Evolutionary conservation across 2,797 vertebrate genomes (phyloP), one percentile per base, ranked within the genome.

Genomic region (Hybognathus amarus): DNA sequence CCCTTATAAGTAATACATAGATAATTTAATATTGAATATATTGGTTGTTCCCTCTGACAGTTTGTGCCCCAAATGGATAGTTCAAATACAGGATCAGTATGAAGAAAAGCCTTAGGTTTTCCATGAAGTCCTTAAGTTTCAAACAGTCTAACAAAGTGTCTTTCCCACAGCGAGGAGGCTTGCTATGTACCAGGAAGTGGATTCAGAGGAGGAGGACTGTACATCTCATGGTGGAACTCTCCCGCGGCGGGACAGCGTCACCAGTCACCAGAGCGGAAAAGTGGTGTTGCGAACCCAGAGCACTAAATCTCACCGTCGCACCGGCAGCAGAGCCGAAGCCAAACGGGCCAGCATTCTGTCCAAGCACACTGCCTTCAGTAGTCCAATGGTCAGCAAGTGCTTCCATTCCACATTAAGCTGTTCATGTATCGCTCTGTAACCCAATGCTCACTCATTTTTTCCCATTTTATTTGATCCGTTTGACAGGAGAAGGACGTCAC

Each of bases 291-390:
- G 96, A 80, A 96, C 93, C 30, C 97, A 97, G 79, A 98, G 97
- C 91, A 96, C 96, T 71, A 98, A 97, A 92, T 97, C 97, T 13
- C 97, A 98, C 87, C 94, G 97, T 18, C 94, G 97, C 87, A 95
- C 96, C 0, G 95, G 97, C 73, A 97, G 97, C 94, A 94, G 97
- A 76, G 96, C 96, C 0, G 97, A 98, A 91, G 97, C 97, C 85
- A 97, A 97, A 91, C 91, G 96, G 66, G 96, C 96, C 88, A 98
- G 97, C 94, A 97, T 97, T 88, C 95, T 98, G 77, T 98, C 97
- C 0, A 97, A 96, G 86, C 97, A 97, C 93, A 98, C 97, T 0
- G 98, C 98, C 4, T 99, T 99, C 94, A 99, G 98, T 90, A 99
- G 98, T 88, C 98, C 98, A 20, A 98, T 99, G 98, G 98, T 99